phyloP scores from a whole-genome alignment of 2,797 vertebrate genomes.

The Scarus forsteni region DNA sequence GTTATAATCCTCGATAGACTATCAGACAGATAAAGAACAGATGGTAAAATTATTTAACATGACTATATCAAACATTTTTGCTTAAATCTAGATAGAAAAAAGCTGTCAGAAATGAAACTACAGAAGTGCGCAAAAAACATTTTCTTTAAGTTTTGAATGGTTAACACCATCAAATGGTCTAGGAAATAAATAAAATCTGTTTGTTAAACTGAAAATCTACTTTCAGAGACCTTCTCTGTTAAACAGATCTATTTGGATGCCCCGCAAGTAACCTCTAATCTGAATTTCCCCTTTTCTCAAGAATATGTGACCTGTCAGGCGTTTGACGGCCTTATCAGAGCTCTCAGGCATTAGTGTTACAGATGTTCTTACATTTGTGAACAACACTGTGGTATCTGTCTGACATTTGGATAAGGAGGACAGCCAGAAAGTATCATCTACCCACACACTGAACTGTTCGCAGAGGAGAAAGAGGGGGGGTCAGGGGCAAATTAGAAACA shows the following conservation, averaged over 20 bases:
- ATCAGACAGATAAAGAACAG: no score
- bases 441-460: slow-evolving; percentile 26
- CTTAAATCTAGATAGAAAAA: no score
- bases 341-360: not conserved
- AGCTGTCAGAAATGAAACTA: no score
- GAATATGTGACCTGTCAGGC: slow-evolving; percentile 8
- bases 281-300: not conserved
- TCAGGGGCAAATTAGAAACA: slow-evolving; percentile 47
- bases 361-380: slow-evolving; percentile 4
- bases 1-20: no score
- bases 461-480: slow-evolving; percentile 5
- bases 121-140: no score
- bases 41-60: no score
- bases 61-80: no score
- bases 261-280: not conserved
- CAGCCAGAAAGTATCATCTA: slow-evolving; percentile 17
- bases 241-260: not conserved
- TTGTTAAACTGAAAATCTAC: no score
- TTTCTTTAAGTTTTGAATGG: no score
- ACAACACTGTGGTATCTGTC: slow-evolving; percentile 10
- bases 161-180: no score
- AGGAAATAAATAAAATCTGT: no score
- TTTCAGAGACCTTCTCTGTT: no score
- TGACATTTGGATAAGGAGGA: slow-evolving; percentile 39
- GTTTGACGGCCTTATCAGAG: slow-evolving; percentile 17